A percentile compares a stretch with the other conserved stretches of the same genome.
Evolutionary conservation across 92 coral and sea anemone genomes (phyloP).

Genomic region (Porites divaricata): DNA sequence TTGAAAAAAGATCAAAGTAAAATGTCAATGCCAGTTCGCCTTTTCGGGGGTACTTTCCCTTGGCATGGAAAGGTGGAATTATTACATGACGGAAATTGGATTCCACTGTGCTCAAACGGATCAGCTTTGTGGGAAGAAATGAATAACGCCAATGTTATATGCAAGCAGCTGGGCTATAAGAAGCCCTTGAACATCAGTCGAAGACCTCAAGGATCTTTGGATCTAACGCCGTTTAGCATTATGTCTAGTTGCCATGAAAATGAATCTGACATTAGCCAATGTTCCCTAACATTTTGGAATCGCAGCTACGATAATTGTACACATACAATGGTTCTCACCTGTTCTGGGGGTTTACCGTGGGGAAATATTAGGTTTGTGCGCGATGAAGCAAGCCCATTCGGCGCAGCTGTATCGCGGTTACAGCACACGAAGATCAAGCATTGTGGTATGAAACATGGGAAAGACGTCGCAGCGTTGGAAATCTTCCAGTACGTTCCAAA

Average conservation of each 20-base stretch:
- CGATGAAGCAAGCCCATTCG: neutral
- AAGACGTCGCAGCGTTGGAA: conserved; percentile 44
- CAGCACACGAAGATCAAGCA: conserved; percentile 31
- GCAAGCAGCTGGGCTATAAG: conserved; percentile 73
- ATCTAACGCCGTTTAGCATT: neutral
- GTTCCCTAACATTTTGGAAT: neutral
- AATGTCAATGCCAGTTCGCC: conserved; percentile 23
- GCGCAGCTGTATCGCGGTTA: conserved; percentile 10
- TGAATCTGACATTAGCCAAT: conserved; percentile 24
- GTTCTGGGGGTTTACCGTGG: conserved; percentile 39
- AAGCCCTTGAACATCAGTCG: neutral
- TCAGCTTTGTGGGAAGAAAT: conserved; percentile 2
- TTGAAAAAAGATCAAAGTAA: neutral
- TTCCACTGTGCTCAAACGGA: conserved; percentile 54
- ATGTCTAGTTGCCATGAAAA: conserved; percentile 25
- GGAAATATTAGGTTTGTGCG: conserved; percentile 45
- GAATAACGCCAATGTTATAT: conserved; percentile 59
- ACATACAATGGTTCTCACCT: neutral
- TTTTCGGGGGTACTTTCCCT: conserved; percentile 36
- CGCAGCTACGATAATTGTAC: neutral
- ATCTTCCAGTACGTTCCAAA: conserved; percentile 35
- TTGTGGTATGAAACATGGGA: conserved; percentile 33
- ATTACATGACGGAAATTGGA: conserved; percentile 61
- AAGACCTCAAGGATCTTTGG: neutral
- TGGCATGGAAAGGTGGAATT: conserved; percentile 71